These are phyloP conservation scores for Penaeus indicus DNA, from an alignment of 1,140 invertebrate genomes.

Conservation along the genomic window DNA sequence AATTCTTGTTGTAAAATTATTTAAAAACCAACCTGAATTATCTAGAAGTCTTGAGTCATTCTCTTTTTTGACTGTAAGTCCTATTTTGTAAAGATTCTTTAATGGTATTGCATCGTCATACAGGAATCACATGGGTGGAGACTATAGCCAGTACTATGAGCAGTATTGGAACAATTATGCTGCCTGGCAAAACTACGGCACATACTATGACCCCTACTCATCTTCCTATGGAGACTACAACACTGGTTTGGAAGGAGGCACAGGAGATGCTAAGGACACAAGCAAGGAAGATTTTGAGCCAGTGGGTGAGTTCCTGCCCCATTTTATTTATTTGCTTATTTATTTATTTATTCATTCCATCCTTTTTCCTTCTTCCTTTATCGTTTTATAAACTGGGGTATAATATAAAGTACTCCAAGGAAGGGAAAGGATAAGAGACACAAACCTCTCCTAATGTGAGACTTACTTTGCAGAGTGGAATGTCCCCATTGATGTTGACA, in stretches of 20 bases:
- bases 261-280: constrained; percentile 68
- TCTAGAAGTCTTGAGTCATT: background rate
- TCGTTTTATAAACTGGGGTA: too few species aligned
- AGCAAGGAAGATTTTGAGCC: constrained; percentile 77
- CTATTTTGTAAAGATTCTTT: background rate
- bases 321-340: background rate
- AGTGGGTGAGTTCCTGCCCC: constrained; percentile 72
- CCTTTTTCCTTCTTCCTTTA: background rate
- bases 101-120: background rate
- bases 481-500: constrained; percentile 71
- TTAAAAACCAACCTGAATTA: background rate
- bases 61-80: background rate
- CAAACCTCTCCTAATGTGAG: too few species aligned
- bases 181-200: constrained; percentile 73
- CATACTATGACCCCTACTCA: constrained; percentile 64
- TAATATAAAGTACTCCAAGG: background rate
- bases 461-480: constrained; percentile 71
- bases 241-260: constrained; percentile 67
- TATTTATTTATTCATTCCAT: background rate
- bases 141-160: constrained; percentile 68
- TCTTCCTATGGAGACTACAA: constrained; percentile 72
- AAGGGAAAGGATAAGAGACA: background rate
- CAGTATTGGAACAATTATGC: constrained; percentile 79
- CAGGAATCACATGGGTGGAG: constrained; percentile 62
- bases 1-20: background rate